Conservation (phyloP, 2,113 vertebrate genomes). For the Nycticryphes semicollaris region DNA sequence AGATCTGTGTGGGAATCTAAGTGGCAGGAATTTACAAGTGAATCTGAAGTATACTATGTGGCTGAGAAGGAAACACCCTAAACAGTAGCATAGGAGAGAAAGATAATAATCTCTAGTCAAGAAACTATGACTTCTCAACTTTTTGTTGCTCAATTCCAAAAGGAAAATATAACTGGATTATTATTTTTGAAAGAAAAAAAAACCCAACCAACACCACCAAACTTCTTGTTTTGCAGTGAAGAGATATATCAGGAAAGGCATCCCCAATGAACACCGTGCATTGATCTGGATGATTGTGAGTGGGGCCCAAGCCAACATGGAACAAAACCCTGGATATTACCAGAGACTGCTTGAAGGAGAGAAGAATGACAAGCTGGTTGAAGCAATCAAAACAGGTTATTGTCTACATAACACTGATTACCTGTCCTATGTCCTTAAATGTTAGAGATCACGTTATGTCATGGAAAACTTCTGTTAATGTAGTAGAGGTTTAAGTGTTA, state of each 20-base stretch:
- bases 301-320: slow-evolving; percentile 87
- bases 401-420: neutral
- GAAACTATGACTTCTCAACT: neutral
- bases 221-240: slow-evolving; percentile 82
- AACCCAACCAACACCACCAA: neutral
- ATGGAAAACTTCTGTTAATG: slow-evolving; percentile 19
- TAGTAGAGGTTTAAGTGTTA: slow-evolving; percentile 9
- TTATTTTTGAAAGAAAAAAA: neutral
- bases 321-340: slow-evolving; percentile 88
- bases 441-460: slow-evolving; percentile 30
- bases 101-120: neutral
- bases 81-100: neutral
- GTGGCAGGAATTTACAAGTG: neutral
- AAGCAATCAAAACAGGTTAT: slow-evolving; percentile 88
- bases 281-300: slow-evolving; percentile 92
- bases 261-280: slow-evolving; percentile 88
- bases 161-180: neutral
- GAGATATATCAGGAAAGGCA: slow-evolving; percentile 92
- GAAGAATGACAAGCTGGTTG: slow-evolving; percentile 81
- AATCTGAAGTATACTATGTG: neutral
- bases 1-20: neutral
- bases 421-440: neutral
- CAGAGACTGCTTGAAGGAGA: slow-evolving; percentile 82
- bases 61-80: neutral
- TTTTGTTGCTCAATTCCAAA: neutral